These are phyloP conservation scores for Pristionchus mayeri DNA, from an alignment of 2,888 invertebrate species.

Conservation along the genomic window DNA sequence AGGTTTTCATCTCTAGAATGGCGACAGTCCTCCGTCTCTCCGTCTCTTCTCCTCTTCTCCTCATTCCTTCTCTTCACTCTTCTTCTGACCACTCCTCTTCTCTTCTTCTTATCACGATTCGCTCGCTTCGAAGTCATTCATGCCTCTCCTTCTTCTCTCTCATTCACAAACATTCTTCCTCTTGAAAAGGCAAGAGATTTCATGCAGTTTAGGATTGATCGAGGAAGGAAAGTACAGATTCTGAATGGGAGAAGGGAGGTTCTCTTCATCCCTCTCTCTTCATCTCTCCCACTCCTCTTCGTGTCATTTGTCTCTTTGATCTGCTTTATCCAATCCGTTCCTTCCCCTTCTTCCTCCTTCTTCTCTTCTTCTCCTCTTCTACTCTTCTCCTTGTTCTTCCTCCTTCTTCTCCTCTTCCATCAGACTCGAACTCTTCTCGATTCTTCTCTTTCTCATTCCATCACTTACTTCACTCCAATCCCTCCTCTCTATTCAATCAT, in stretches of 20 bases:
- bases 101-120: slow-evolving; percentile 39
- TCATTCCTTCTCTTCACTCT: not conserved
- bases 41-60: not conserved
- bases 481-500: slow-evolving; percentile 12
- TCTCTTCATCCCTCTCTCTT: slow-evolving; percentile 2
- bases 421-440: not conserved
- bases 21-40: too few relatives aligned
- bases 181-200: slow-evolving; percentile 18
- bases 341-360: not conserved
- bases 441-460: not conserved
- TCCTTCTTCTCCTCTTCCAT: not conserved
- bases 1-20: not conserved
- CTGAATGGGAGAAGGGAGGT: not conserved
- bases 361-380: not conserved
- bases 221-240: slow-evolving; percentile 21
- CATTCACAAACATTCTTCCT: slow-evolving; percentile 38
- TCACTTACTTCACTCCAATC: too few relatives aligned
- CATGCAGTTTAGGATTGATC: slow-evolving; percentile 18
- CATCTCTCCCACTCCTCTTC: not conserved
- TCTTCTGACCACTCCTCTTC: not conserved
- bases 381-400: not conserved
- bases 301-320: not conserved
- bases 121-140: slow-evolving; percentile 33
- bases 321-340: not conserved
- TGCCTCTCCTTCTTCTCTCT: slow-evolving; percentile 11